These are phyloP conservation scores for Noctua pronuba DNA, from an alignment of 2,888 invertebrate genomes.

Conservation along the genomic window DNA sequence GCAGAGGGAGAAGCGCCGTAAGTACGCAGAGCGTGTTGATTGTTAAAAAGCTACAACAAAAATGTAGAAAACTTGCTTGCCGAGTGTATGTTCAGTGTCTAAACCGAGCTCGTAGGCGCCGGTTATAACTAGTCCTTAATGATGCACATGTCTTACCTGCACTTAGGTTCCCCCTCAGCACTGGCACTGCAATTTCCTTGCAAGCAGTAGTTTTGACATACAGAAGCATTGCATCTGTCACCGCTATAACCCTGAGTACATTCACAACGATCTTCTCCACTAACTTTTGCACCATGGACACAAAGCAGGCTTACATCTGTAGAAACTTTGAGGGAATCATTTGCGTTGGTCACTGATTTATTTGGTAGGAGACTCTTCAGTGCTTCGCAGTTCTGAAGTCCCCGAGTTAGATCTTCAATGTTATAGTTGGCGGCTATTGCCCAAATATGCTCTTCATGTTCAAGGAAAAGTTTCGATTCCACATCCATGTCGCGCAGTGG, in stretches of 20 bases:
- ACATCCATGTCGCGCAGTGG: not conserved
- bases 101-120: too few species aligned
- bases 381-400: not conserved
- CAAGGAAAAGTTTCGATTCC: not conserved
- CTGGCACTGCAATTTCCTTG: not conserved
- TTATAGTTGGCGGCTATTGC: constrained; percentile 3
- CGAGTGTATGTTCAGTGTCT: too few species aligned
- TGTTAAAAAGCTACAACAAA: too few species aligned
- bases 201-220: constrained; percentile 5
- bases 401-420: not conserved
- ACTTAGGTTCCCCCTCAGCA: not conserved
- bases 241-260: constrained; percentile 5
- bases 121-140: not conserved
- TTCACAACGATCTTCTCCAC: not conserved
- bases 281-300: constrained; percentile 1
- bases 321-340: not conserved
- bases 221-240: not conserved
- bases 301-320: constrained; percentile 1
- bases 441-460: constrained; percentile 5
- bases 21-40: too few species aligned
- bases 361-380: not conserved
- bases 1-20: too few species aligned
- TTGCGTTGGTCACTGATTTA: not conserved
- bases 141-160: constrained; percentile 8
- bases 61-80: too few species aligned